Base-by-base conservation (phyloP, 1,140 invertebrate species). In the Oryctes rhinoceros region DNA sequence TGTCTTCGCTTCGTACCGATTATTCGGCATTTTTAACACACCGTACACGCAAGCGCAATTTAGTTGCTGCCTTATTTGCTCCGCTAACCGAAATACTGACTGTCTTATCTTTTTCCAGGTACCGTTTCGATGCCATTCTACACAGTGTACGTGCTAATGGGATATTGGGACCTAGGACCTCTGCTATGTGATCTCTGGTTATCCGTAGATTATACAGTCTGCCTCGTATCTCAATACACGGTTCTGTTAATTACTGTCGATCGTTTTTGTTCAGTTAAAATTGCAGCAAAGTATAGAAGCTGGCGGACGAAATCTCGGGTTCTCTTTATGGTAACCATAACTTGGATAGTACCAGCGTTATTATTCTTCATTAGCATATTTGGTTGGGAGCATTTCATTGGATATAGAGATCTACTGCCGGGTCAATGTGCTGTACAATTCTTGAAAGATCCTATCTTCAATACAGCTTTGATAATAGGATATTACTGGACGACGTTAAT, bases 351-450 rank as follows among this genome's bases (percentile, higher is more conserved):
- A 80, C 98, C 99, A 4, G 95, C 96, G 0, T 88, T 99, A 15
- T 89, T 99, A 4, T 99, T 99, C 88, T 99, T 99, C 87, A 97
- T 97, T 78, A 97, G 96, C 78, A 99, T 99, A 82, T 99, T 99
- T 86, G 98, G 98, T 39, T 99, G 99, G 98, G 98, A 99, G 87
- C 96, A 98, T 87, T 99, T 99, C 85, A 94, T 97, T 47, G 98
- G 98, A 2, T 95, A 95, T 84, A 89, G 97, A 79, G 96, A 98
- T 84, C 89, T 99, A 20, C 89, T 92, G 80, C 94, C 95, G 0
- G 95, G 95, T 7, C 93, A 98, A 86, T 99, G 98, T 87, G 95
- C 97, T 53, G 98, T 99, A 1, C 98, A 99, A 88, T 99, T 99
- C 88, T 91, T 99, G 53, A 98, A 98, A 89, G 97, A 99, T 89